Evolutionary conservation across 2,113 vertebrate genomes (phyloP), one percentile per base, ranked within the genome.

Genomic region (Macheiramphus alcinus): DNA sequence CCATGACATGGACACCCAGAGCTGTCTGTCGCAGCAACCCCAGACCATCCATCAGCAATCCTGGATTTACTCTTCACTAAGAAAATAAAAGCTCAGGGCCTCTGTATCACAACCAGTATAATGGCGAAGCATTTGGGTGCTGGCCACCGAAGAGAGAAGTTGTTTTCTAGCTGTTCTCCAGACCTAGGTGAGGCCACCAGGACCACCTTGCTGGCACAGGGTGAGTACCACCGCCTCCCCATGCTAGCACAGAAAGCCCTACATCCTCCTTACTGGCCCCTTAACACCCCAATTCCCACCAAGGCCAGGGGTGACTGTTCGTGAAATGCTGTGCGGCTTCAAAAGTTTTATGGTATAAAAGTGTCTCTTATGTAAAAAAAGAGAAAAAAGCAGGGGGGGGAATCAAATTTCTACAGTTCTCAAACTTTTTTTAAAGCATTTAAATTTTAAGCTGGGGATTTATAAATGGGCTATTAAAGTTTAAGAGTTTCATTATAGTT

Each of bases 401-500:
- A 59, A 93, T 96, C 48, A 94, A 95, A 97, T 98, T 98, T 97
- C 95, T 96, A 94, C 94, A 97, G 90, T 98, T 98, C 93, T 97
- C 55, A 98, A 98, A 98, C 97, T 98, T 98, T 97, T 98, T 98
- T 97, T 78, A 79, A 97, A 96, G 90, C 95, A 92, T 98, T 98
- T 98, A 98, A 98, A 97, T 88, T 94, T 98, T 98, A 98, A 98
- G 97, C 98, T 92, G 89, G 86, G 96, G 98, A 98, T 98, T 98
- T 98, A 98, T 97, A 98, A 98, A 98, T 97, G 96, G 91, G 97
- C 97, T 98, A 98, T 98, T 98, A 98, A 98, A 98, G 97, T 98
- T 98, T 98, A 98, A 98, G 98, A 97, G 96, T 98, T 98, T 98
- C 97, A 98, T 98, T 98, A 98, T 97, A 96, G 93, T 97, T 98